Base-by-base conservation (phyloP, 2,797 vertebrate genomes). In the Gallinago solitaria region DNA sequence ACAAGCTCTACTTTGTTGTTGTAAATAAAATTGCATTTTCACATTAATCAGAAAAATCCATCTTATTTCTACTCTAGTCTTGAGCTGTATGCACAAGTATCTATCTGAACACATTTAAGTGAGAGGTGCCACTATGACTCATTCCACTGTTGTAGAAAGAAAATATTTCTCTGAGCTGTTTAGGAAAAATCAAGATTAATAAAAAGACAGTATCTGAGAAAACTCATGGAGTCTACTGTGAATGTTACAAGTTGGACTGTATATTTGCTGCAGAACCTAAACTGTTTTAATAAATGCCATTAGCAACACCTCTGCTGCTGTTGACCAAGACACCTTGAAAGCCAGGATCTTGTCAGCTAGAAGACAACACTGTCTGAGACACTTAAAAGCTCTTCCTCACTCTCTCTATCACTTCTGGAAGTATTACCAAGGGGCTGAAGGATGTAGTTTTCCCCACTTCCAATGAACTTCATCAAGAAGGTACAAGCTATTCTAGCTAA, bases 111-210 rank as follows among this genome's bases (percentile, higher is more conserved):
- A 81, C 17, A 32, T 45, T 76, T 54, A 91, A 74, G 19, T 50
- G 16, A 84, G 50, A 73, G 14, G 12, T 16, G 2, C 5, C 54
- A 71, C 28, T 50, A 7, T 47, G 32, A 73, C 25, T 86, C 85
- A 75, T 7, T 68, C 27, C 19, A 33, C 7, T 4, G 1, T 1
- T 70, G 33, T 11, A 65, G 63, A 69, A 74, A 69, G 35, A 85
- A 89, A 81, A 47, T 47, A 70, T 53, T 90, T 92, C 35, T 48
- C 28, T 87, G 78, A 91, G 5, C 16, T 74, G 32, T 70, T 63
- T n/a, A 47, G 51, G 33, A 91, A 93, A 83, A 90, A 68, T 69
- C 9, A 63, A 71, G 57, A 67, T 60, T 27, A 64, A 6, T 48
- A 33, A 43, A 54, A 83, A 74, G 30, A 75, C 12, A 67, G 14